Percentiles rank a stretch among this genome's conserved stretches.
phyloP scores from a whole-genome alignment of 2,888 invertebrate genomes.

The Cistogaster globosa region DNA sequence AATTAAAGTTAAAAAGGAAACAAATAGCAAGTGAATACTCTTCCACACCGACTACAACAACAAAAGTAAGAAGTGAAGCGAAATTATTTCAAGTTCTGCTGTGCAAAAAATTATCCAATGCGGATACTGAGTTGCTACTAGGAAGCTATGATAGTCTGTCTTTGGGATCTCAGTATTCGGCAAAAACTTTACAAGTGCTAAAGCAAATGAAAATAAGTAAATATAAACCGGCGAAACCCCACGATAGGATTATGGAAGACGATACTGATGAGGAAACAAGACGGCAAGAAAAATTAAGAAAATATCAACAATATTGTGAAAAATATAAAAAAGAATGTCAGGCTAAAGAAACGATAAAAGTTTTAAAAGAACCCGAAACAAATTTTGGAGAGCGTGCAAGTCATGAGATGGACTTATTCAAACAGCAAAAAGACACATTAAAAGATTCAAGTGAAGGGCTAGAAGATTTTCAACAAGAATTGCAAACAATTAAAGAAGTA shows the following conservation, averaged over 20 bases:
- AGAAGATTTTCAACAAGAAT: too few relatives aligned
- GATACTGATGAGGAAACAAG: neutral
- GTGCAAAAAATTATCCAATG: neutral
- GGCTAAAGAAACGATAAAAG: neutral
- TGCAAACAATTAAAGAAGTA: too few relatives aligned
- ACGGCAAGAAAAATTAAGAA: neutral
- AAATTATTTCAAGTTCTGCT: conserved; percentile 49
- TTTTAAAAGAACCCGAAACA: neutral
- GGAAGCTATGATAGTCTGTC: neutral
- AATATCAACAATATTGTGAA: conserved; percentile 18
- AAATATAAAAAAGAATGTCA: conserved; percentile 25
- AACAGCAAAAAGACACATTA: neutral
- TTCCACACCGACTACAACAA: neutral
- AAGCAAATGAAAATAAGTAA: conserved; percentile 68
- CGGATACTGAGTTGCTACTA: neutral
- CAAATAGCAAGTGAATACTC: neutral
- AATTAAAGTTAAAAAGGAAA: neutral
- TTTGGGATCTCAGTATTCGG: conserved; percentile 42
- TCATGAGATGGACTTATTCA: neutral
- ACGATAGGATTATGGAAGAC: neutral
- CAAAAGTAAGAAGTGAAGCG: conserved; percentile 51
- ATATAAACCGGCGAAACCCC: conserved; percentile 62
- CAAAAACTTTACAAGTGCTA: conserved; percentile 66
- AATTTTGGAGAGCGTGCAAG: neutral
- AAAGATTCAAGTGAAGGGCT: too few relatives aligned